Evolutionary conservation across 2,888 invertebrate genomes (phyloP), one percentile per base, ranked within the genome.

Genomic region (Drosophila niveifrons): DNA sequence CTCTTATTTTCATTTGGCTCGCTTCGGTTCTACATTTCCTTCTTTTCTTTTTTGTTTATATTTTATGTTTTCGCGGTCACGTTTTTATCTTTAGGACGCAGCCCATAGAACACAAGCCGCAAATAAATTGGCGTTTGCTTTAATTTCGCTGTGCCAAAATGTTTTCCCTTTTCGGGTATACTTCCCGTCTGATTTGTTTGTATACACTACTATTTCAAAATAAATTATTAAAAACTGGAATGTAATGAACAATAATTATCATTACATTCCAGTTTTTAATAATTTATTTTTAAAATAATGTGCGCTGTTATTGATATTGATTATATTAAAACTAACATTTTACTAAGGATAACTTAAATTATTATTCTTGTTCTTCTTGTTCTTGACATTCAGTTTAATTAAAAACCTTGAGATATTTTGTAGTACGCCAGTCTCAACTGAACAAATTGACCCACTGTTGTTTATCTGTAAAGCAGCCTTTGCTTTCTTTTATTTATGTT

Each of bases 41-140:
- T 4, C 51, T 43, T 31, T 3, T 13, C 41, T 7, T 29, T 13
- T 18, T 31, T 58, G 23, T 59, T 57, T 58, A 52, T 55, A 64
- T 70, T 82, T 78, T 81, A 80, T 81, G 75, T 66, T 86, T 81
- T 87, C 75, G 84, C 78, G 84, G 87, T 87, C 87, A 87, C 82
- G 87, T 87, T 85, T 87, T 85, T 85, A 85, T 85, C 88, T 88
- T 66, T 65, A 17, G 57, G 53, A 66, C 66, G 56, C 85, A 74
- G 76, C 44, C 72, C 48, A 63, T 46, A 39, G 39, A 17, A 53
- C 41, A 53, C 36, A 62, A 55, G 18, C 39, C 56, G 34, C 61
- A 75, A 72, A 78, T 68, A 78, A 78, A 78, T 75, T 75, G 75
- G 58, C 61, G 48, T 64, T 74, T 66, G 59, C 71, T 65, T 74